A percentile compares a stretch with the other conserved stretches of the same genome.
Evolutionary conservation across 1,140 invertebrate genomes (phyloP).

Genomic region (Pomacea maculata): DNA sequence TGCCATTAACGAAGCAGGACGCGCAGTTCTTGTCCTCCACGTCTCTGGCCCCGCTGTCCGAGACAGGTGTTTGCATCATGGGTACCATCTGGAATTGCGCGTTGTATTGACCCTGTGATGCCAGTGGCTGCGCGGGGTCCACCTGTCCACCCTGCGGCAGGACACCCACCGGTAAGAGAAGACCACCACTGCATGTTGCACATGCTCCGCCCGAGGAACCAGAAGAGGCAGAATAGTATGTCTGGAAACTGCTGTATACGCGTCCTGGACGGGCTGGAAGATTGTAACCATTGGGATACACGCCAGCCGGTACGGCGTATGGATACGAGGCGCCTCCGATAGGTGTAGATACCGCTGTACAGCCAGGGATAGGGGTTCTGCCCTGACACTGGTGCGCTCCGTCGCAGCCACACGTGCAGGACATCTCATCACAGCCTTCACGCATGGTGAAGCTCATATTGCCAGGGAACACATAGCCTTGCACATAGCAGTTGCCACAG

Average conservation of each 20-base stretch:
- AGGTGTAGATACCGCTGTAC: conserved; percentile 13
- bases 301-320: not conserved
- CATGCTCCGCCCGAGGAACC: not conserved
- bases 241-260: conserved; percentile 11
- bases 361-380: conserved; percentile 12
- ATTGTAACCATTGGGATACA: conserved; percentile 12
- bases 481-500: conserved; percentile 33
- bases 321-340: conserved; percentile 6
- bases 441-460: conserved; percentile 39
- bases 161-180: not conserved
- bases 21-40: conserved; percentile 7
- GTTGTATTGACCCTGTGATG: not conserved
- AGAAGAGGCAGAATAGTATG: not conserved
- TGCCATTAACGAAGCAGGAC: conserved; percentile 17
- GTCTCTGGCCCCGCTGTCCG: not conserved
- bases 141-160: not conserved
- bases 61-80: not conserved
- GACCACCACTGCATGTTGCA: not conserved
- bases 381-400: conserved; percentile 38
- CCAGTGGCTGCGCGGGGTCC: not conserved
- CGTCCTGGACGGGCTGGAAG: conserved; percentile 1
- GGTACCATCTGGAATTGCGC: not conserved
- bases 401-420: conserved; percentile 44
- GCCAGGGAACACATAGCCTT: conserved; percentile 32
- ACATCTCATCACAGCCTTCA: conserved; percentile 39